phyloP scores from a whole-genome alignment of 2,888 invertebrate genomes.

The Pandemis heparana region DNA sequence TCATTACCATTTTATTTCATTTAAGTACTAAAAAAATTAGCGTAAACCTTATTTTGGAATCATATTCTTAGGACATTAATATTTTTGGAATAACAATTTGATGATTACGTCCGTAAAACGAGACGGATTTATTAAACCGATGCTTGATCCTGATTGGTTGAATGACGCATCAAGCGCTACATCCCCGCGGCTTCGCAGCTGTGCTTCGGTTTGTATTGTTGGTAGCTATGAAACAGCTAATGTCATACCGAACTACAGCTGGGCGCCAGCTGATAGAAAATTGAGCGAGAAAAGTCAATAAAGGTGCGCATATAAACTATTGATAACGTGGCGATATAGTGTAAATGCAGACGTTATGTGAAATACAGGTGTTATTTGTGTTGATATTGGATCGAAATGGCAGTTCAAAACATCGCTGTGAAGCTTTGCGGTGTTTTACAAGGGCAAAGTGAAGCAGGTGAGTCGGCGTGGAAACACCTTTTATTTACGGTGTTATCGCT shows the following conservation, averaged over 20 bases:
- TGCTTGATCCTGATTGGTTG: slow-evolving; percentile 66
- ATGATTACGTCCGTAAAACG: slow-evolving; percentile 51
- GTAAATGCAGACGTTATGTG: slow-evolving; percentile 53
- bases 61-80: background rate
- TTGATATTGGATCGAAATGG: slow-evolving; percentile 60
- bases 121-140: slow-evolving; percentile 52
- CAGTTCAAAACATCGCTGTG: slow-evolving; percentile 84
- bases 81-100: background rate
- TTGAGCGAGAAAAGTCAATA: slow-evolving; percentile 79
- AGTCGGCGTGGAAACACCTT: slow-evolving; percentile 44
- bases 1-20: background rate
- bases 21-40: background rate
- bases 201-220: slow-evolving; percentile 57
- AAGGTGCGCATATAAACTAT: slow-evolving; percentile 58
- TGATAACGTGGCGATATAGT: slow-evolving; percentile 62
- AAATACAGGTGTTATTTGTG: slow-evolving; percentile 53
- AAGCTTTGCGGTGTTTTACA: slow-evolving; percentile 85
- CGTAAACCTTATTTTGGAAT: background rate
- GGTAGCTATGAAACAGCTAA: slow-evolving; percentile 58
- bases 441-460: slow-evolving; percentile 80
- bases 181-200: slow-evolving; percentile 49
- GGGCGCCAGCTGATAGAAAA: slow-evolving; percentile 83
- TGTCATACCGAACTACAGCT: slow-evolving; percentile 76
- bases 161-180: slow-evolving; percentile 51
- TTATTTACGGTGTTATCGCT: background rate